These are phyloP conservation scores for Ostrea denselamellosa DNA, from an alignment of 1,140 invertebrate species.

Conservation along the genomic window DNA sequence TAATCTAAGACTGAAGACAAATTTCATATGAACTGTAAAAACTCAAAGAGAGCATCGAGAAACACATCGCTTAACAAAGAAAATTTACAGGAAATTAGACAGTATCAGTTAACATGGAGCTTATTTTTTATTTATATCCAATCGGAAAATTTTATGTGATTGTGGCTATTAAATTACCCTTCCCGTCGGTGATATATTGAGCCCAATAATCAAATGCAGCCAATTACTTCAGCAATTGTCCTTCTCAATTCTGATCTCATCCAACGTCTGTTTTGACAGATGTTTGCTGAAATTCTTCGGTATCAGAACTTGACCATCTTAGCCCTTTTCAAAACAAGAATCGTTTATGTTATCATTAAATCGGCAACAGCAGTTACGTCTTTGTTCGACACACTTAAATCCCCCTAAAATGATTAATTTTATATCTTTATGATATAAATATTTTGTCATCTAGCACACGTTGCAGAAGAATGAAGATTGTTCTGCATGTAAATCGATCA, in stretches of 20 bases:
- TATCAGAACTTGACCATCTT: conserved; percentile 7
- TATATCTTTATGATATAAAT: background rate
- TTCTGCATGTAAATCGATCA: background rate
- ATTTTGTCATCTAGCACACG: background rate
- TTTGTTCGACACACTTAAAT: conserved; percentile 2
- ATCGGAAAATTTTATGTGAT: conserved; percentile 40
- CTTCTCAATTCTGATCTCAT: conserved; percentile 23
- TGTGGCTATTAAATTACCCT: conserved; percentile 32
- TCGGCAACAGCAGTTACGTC: background rate
- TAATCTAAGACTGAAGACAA: background rate
- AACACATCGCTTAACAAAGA: conserved; percentile 33
- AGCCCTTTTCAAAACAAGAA: background rate
- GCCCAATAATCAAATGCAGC: conserved; percentile 34
- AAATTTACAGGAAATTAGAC: conserved; percentile 19
- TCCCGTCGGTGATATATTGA: conserved; percentile 34
- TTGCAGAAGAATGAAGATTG: background rate
- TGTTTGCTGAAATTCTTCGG: background rate
- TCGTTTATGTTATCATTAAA: conserved; percentile 10
- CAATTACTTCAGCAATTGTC: conserved; percentile 32
- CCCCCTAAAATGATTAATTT: background rate
- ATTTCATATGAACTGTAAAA: background rate
- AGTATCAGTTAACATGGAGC: conserved; percentile 22
- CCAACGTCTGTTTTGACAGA: conserved; percentile 22
- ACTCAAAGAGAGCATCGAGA: background rate
- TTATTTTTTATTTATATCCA: conserved; percentile 39